These are phyloP conservation scores for Drosophila stalkeri DNA, from an alignment of 2,888 invertebrate species.

Conservation along the genomic window DNA sequence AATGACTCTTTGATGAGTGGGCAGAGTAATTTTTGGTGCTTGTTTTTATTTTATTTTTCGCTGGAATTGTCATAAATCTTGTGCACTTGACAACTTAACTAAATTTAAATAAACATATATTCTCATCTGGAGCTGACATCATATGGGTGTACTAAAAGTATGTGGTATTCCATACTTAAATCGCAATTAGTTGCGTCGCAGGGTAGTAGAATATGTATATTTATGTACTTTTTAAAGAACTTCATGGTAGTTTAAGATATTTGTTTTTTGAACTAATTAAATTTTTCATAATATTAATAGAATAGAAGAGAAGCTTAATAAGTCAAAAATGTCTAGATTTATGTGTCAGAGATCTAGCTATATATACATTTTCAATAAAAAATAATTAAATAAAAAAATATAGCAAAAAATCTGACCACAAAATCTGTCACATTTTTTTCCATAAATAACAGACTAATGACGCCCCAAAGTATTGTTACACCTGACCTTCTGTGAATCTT, in stretches of 20 bases:
- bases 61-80: conserved; percentile 64
- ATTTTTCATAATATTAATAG: not conserved
- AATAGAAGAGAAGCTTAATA: not conserved
- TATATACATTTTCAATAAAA: no score
- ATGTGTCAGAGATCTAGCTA: not conserved
- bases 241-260: not conserved
- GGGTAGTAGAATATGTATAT: not conserved
- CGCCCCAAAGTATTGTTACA: no score
- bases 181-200: not conserved
- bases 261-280: not conserved
- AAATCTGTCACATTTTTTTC: no score
- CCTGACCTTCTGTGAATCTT: no score
- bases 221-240: not conserved
- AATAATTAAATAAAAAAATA: no score
- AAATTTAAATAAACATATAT: conserved; percentile 19
- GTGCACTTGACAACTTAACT: conserved; percentile 57
- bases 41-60: not conserved
- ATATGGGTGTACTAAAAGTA: conserved; percentile 13
- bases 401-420: no score
- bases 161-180: not conserved
- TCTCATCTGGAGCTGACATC: conserved; percentile 43
- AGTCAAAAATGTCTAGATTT: not conserved
- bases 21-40: conserved; percentile 40
- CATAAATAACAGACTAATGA: no score
- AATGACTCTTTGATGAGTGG: conserved; percentile 71